Conservation (phyloP, 1,140 invertebrate genomes). For the Sitophilus oryzae region DNA sequence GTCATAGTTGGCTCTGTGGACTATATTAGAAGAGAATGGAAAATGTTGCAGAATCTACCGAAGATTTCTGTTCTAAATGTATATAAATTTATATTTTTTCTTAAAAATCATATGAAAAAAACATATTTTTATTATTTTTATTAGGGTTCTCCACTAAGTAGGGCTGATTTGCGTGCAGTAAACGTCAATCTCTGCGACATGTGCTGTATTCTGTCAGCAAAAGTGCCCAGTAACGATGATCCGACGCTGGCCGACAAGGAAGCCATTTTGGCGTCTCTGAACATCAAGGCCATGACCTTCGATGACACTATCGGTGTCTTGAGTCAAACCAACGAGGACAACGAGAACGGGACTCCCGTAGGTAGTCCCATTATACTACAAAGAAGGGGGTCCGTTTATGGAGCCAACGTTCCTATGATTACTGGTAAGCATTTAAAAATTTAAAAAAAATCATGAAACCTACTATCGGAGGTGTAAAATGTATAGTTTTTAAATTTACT, state of each 20-base stretch:
- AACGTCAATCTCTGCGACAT: slow-evolving; percentile 99
- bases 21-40: slow-evolving; percentile 97
- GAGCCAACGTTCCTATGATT: slow-evolving; percentile 98
- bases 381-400: slow-evolving; percentile 90
- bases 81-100: too few species aligned
- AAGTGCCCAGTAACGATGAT: slow-evolving; percentile 96
- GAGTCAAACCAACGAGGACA: slow-evolving; percentile 61
- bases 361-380: slow-evolving; percentile 86
- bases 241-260: slow-evolving; percentile 99
- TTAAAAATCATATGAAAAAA: too few species aligned
- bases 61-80: slow-evolving; percentile 99
- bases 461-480: too few species aligned
- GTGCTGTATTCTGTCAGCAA: slow-evolving; percentile 97
- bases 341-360: slow-evolving; percentile 53
- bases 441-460: too few species aligned
- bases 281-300: slow-evolving; percentile 99
- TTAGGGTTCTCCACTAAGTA: slow-evolving; percentile 94
- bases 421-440: too few species aligned
- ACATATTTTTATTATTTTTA: too few species aligned
- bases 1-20: slow-evolving; percentile 99
- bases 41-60: slow-evolving; percentile 98
- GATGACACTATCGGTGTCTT: slow-evolving; percentile 93
- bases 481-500: too few species aligned
- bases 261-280: slow-evolving; percentile 97
- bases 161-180: slow-evolving; percentile 95